phyloP scores from a whole-genome alignment of 2,797 vertebrate species.

The Macroramphosus scolopax region DNA sequence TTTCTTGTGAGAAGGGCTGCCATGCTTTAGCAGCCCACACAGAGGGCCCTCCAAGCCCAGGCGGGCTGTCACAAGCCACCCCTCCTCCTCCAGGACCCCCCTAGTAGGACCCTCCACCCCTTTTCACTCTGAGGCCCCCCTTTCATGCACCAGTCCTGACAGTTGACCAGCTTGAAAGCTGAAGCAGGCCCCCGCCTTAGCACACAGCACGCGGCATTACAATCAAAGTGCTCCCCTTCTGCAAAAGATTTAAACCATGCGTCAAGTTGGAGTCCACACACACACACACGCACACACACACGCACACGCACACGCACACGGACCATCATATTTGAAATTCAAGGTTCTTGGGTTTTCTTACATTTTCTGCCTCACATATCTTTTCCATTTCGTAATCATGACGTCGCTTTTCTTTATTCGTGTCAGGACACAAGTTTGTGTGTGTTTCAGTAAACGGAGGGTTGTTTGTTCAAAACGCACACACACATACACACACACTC shows the following conservation, averaged over 20 bases:
- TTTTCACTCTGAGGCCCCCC: conserved; percentile 64
- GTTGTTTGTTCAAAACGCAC: conserved; percentile 22
- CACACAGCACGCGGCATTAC: conserved; percentile 66
- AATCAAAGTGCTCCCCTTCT: conserved; percentile 71
- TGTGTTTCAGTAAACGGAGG: conserved; percentile 19
- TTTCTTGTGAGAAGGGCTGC: conserved; percentile 57
- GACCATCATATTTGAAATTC: conserved; percentile 39
- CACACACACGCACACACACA: conserved; percentile 5
- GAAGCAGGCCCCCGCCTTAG: conserved; percentile 59
- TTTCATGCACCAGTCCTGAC: conserved; percentile 70
- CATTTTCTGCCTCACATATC: conserved; percentile 29
- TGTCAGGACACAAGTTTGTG: conserved; percentile 9
- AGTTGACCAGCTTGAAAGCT: conserved; percentile 77
- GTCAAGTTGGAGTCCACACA: conserved; percentile 44
- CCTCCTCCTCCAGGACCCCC: conserved; percentile 60
- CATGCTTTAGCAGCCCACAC: conserved; percentile 72
- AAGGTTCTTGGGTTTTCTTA: conserved; percentile 43
- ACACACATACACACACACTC: conserved; percentile 13
- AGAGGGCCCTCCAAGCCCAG: conserved; percentile 71
- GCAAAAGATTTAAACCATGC: conserved; percentile 75
- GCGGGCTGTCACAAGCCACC: conserved; percentile 68
- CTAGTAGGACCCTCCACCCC: conserved; percentile 59
- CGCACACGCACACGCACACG: background rate
- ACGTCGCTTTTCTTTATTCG: conserved; percentile 22
- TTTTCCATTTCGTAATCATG: conserved; percentile 27